Conservation (phyloP, 2,797 vertebrate genomes). For the Megalops cyprinoides region DNA sequence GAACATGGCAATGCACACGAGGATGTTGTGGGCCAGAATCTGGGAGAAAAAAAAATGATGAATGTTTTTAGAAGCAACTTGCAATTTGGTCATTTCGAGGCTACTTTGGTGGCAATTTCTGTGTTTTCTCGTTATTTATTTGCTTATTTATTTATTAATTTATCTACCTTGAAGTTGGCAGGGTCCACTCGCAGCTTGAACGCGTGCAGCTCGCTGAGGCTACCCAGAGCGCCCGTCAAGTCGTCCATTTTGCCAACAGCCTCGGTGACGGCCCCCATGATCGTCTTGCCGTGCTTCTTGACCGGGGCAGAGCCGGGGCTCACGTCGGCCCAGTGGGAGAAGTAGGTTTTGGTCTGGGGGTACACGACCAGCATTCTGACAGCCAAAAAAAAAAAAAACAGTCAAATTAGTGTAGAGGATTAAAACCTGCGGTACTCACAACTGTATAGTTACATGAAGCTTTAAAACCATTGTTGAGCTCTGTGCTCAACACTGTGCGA, state of each 20-base stretch:
- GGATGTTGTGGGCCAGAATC: slow-evolving; percentile 77
- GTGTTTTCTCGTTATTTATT: no score
- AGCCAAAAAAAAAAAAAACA: no score
- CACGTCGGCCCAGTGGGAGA: slow-evolving; percentile 80
- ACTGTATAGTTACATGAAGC: no score
- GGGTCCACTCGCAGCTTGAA: slow-evolving; percentile 83
- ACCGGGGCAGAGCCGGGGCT: slow-evolving; percentile 63
- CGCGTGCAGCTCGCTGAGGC: slow-evolving; percentile 83
- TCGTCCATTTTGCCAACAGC: slow-evolving; percentile 71
- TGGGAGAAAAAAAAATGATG: slow-evolving; percentile 52
- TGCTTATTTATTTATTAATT: no score
- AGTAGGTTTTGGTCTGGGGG: slow-evolving; percentile 86
- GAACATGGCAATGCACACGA: slow-evolving; percentile 63
- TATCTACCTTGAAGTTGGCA: slow-evolving; percentile 87
- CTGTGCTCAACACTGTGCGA: no score
- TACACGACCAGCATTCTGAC: slow-evolving; percentile 75
- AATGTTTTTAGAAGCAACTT: no score
- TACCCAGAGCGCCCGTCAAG: slow-evolving; percentile 62
- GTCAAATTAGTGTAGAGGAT: no score
- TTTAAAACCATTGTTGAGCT: no score
- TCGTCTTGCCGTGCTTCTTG: slow-evolving; percentile 69
- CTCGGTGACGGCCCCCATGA: slow-evolving; percentile 59
- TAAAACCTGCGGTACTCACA: no score
- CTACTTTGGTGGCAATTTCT: no score
- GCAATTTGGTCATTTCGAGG: no score